Evolutionary conservation across 2,113 vertebrate genomes (phyloP).

Genomic region (Neolamprologus fasciatus): DNA sequence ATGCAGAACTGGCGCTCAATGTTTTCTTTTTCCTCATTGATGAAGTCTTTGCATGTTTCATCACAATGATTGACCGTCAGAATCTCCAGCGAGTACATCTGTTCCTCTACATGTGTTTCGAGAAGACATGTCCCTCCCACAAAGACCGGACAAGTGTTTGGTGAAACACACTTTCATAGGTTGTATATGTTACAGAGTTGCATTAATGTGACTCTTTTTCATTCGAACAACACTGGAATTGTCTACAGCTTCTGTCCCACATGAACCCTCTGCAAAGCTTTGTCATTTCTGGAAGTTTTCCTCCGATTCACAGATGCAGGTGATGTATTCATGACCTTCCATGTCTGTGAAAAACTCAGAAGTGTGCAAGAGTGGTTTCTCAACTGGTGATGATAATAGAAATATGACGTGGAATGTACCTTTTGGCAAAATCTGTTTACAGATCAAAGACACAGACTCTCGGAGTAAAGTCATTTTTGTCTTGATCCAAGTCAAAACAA

Average conservation of each 20-base stretch:
- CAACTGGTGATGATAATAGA: constrained; percentile 68
- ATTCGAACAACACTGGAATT: no score
- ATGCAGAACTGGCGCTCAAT: not conserved
- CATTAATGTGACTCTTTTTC: no score
- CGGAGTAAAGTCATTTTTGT: constrained; percentile 68
- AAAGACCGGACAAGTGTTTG: no score
- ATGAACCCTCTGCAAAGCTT: no score
- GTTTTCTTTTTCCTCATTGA: not conserved
- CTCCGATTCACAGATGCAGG: constrained; percentile 72
- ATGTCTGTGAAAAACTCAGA: constrained; percentile 79
- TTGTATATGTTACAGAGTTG: no score
- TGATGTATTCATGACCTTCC: constrained; percentile 74
- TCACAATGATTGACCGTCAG: no score
- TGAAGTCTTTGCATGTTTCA: constrained; percentile 45
- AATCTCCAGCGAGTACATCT: no score
- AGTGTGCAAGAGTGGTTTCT: constrained; percentile 75
- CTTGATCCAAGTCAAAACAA: not conserved
- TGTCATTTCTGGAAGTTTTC: constrained; percentile 58
- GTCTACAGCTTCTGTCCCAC: no score
- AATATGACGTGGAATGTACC: constrained; percentile 74
- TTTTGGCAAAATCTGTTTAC: constrained; percentile 72
- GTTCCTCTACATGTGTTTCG: no score
- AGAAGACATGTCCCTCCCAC: no score
- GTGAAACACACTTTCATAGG: no score
- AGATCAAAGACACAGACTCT: constrained; percentile 72